Evolutionary conservation across 2,113 vertebrate species (phyloP).

Genomic region (Neoarius graeffei): DNA sequence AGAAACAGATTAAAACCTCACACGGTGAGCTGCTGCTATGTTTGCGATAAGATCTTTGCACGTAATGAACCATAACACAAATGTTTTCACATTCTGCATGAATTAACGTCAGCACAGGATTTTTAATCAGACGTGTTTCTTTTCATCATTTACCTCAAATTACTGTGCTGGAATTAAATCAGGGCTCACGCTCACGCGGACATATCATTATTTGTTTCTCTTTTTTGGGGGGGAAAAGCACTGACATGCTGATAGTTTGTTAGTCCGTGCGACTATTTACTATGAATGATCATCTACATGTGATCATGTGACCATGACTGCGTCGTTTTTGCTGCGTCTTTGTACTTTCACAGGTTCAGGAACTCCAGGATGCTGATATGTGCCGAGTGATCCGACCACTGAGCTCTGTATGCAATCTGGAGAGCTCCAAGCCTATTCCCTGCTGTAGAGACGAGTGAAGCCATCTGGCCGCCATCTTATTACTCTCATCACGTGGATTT

Average conservation of each 20-base stretch:
- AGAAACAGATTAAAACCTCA: slow-evolving; percentile 14
- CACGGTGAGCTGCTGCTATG: neutral
- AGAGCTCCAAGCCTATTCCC: no score
- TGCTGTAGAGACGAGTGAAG: no score
- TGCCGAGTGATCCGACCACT: no score
- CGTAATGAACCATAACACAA: neutral
- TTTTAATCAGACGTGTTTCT: slow-evolving; percentile 19
- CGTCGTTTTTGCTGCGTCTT: no score
- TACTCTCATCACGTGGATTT: no score
- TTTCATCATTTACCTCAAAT: neutral
- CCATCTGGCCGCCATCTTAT: no score
- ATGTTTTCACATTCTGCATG: neutral
- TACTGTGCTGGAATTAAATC: neutral
- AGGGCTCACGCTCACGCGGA: neutral
- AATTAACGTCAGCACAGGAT: neutral
- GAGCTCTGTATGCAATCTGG: no score
- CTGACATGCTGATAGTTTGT: neutral
- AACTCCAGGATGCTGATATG: no score
- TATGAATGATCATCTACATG: neutral
- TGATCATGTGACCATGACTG: neutral
- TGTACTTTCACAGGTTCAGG: no score
- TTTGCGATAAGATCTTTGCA: neutral
- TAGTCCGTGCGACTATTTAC: neutral
- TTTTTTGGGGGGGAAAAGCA: neutral
- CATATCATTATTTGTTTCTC: neutral